Evolutionary conservation across 2,888 invertebrate species (phyloP), one percentile per base, ranked within the genome.

Genomic region (Scrobipalpa costella): DNA sequence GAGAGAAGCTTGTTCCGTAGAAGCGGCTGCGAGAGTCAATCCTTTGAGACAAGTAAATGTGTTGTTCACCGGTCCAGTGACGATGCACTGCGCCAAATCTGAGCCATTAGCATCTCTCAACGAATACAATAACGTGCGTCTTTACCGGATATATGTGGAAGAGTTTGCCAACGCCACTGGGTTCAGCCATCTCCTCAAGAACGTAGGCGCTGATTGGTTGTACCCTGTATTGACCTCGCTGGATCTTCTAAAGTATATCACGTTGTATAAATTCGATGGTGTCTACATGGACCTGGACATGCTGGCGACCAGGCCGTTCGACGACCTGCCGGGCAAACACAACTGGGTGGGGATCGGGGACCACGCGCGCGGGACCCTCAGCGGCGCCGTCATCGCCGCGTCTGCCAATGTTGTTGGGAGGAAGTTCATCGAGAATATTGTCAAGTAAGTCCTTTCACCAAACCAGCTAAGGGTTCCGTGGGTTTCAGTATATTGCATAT

Each of bases 241-340:
- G 93, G 95, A 95, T 73, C 86, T 94, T 1, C 82, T 95, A 13
- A 84, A 95, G 68, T 94, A 93, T 73, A 74, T 95, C 57, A 93
- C 94, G 0, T 82, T 96, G 5, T 95, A 94, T 92, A 95, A 95
- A 75, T 96, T 93, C 79, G 95, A 96, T 11, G 96, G 96, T 0
- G 93, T 95, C 60, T 96, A 96, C 77, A 80, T 96, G 61, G 96
- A 96, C 73, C 84, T 95, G 69, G 96, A 96, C 78, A 93, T 95
- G 2, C 90, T 96, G 13, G 93, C 40, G 11, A 40, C 40, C 2
- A 9, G 40, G 5, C 40, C 40, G 5, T 40, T 40, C 9, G 40
- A 40, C 40, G 40, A 40, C 11, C 13, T 40, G 40, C 40, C 40
- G 2, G 9, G 2, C 40, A 11, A n/a, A 2, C 11, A 40, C 40